Conservation (phyloP, 2,113 vertebrate genomes). For the Thinocorus orbignyianus region DNA sequence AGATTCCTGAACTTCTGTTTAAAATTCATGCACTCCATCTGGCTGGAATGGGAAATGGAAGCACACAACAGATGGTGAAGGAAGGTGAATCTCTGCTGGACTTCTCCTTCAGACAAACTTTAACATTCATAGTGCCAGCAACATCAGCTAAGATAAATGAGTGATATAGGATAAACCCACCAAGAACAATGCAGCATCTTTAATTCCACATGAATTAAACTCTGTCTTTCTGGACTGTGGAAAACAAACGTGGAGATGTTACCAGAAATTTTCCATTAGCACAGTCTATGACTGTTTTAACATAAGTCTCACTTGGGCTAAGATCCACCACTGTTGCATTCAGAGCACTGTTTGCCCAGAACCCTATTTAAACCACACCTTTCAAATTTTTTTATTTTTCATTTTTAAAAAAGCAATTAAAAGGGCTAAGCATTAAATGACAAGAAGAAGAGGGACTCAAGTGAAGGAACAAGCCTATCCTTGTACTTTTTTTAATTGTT, state of each 20-base stretch:
- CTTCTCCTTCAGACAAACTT: background rate
- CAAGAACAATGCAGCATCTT: background rate
- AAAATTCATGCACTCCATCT: background rate
- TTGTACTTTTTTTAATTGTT: background rate
- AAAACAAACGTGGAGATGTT: background rate
- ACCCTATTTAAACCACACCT: background rate
- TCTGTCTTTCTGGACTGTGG: background rate
- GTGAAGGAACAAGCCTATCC: background rate
- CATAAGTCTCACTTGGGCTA: background rate
- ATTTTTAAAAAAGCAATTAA: too few species aligned
- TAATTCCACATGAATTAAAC: background rate
- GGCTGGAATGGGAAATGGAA: background rate
- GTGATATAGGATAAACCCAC: background rate
- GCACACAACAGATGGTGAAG: background rate
- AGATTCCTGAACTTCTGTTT: background rate
- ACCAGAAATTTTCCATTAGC: background rate
- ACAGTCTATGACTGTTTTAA: background rate
- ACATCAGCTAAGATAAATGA: background rate
- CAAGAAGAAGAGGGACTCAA: background rate
- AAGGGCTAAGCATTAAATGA: background rate
- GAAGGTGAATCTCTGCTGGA: background rate
- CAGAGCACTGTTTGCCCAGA: background rate
- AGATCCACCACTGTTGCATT: background rate
- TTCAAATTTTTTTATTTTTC: too few species aligned
- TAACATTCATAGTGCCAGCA: background rate